Evolutionary conservation across 2,797 vertebrate genomes (phyloP).

Genomic region (Platyrinchus mystaceus): DNA sequence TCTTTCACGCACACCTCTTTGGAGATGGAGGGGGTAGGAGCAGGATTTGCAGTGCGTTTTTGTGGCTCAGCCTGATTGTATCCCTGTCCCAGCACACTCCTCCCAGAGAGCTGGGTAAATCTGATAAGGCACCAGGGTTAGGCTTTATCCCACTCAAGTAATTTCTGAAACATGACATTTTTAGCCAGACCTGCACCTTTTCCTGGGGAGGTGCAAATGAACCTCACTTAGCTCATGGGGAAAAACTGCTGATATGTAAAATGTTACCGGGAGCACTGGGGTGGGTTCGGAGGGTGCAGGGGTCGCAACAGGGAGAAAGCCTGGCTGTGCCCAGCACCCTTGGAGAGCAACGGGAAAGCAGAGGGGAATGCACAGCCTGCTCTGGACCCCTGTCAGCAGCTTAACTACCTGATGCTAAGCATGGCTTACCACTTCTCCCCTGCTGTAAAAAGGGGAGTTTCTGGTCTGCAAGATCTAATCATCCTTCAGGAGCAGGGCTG

Average conservation of each 20-base stretch:
- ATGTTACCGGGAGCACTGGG: fast-evolving
- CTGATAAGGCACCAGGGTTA: not conserved
- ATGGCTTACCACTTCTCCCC: not conserved
- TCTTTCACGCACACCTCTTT: not conserved
- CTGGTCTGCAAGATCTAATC: not conserved
- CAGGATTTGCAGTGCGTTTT: not conserved
- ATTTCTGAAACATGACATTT: not conserved
- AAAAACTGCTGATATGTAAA: not conserved
- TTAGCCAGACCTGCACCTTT: not conserved
- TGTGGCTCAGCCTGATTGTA: not conserved
- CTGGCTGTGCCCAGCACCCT: not conserved
- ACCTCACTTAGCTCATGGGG: fast-evolving
- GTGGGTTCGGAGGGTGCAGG: not conserved
- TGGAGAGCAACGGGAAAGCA: not conserved
- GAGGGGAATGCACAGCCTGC: fast-evolving
- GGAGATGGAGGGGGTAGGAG: not conserved
- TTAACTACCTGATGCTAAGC: not conserved
- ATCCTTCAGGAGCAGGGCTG: fast-evolving
- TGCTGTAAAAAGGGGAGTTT: not conserved
- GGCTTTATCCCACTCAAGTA: not conserved
- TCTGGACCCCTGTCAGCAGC: not conserved
- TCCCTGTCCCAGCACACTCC: not conserved
- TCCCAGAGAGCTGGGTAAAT: not conserved
- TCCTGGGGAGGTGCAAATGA: not conserved
- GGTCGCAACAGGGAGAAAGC: fast-evolving